Evolutionary conservation across 37 sponge, comb jelly and placozoan genomes (phyloP).

Genomic region (Hexactinellida sp.): DNA sequence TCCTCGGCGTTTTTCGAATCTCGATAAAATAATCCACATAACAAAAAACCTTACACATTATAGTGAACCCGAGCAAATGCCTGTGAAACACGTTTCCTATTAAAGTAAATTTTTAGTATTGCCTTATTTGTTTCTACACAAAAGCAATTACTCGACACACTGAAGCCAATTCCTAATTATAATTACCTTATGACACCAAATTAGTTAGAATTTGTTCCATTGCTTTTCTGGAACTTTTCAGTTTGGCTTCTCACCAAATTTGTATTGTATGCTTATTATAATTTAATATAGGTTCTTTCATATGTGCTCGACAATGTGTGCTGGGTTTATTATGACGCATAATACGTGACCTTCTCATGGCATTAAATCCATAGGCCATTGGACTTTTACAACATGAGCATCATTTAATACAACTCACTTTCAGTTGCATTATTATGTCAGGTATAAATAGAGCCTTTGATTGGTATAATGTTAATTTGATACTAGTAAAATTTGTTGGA

Average conservation of each 20-base stretch:
- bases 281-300: neutral
- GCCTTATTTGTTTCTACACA: neutral
- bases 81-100: neutral
- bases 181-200: too few species aligned
- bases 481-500: too few species aligned
- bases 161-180: neutral
- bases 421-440: neutral
- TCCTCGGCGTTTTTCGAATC: neutral
- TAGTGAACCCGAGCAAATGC: neutral
- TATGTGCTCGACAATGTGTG: neutral
- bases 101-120: neutral
- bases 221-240: neutral
- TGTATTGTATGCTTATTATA: neutral
- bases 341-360: neutral
- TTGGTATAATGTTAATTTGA: too few species aligned
- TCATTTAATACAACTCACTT: neutral
- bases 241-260: neutral
- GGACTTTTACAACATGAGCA: neutral
- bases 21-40: neutral
- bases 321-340: neutral
- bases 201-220: too few species aligned
- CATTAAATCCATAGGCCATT: neutral
- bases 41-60: neutral
- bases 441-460: too few species aligned
- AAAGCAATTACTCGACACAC: conserved; percentile 1